Evolutionary conservation across 2,113 vertebrate species (phyloP).

Genomic region (Myotis davidii): DNA sequence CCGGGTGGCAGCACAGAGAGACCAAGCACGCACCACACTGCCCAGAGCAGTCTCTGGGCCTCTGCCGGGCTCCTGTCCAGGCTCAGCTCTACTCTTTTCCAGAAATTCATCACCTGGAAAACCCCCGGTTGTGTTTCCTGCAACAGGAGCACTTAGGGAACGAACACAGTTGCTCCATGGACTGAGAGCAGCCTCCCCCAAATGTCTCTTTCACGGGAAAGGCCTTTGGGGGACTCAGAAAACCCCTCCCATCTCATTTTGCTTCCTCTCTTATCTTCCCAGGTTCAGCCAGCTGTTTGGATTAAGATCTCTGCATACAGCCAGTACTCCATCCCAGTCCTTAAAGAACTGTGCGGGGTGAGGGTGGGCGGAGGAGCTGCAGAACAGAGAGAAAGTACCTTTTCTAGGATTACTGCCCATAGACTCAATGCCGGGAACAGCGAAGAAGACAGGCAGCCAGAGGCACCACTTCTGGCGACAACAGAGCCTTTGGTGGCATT

Average conservation of each 20-base stretch:
- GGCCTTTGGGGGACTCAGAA: neutral
- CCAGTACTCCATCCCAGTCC: neutral
- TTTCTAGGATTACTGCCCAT: neutral
- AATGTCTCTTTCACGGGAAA: neutral
- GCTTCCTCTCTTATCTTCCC: neutral
- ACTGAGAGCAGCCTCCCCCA: accelerated
- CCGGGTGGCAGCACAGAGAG: neutral
- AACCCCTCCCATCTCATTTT: neutral
- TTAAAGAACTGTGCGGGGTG: neutral
- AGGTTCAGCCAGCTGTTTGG: neutral
- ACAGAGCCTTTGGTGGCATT: neutral
- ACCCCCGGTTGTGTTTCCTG: neutral
- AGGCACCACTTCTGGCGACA: neutral
- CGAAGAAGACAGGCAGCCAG: neutral
- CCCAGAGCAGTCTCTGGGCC: conserved; percentile 37
- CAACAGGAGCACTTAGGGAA: neutral
- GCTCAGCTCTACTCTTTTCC: neutral
- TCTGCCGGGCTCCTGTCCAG: neutral
- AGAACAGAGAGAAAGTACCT: neutral
- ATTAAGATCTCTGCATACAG: neutral
- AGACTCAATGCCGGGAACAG: neutral
- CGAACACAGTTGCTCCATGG: accelerated
- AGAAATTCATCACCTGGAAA: neutral
- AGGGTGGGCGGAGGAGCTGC: neutral
- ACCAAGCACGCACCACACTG: neutral